These are phyloP conservation scores for Pseudomyrmex cubaensis DNA, from an alignment of 1,140 invertebrate genomes.

Conservation along the genomic window DNA sequence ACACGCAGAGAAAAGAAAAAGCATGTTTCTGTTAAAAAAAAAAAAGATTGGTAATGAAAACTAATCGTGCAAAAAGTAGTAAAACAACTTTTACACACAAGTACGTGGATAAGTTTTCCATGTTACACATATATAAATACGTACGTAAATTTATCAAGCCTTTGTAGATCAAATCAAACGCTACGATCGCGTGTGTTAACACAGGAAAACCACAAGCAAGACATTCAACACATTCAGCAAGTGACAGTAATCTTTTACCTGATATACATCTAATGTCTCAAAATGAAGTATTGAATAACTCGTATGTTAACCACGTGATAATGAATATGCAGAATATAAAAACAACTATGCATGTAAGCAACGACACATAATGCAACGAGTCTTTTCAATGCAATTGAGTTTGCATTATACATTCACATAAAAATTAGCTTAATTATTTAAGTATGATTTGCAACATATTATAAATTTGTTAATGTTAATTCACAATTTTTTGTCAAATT, in stretches of 20 bases:
- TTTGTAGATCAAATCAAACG: neutral
- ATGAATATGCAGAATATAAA: neutral
- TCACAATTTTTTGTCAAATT: neutral
- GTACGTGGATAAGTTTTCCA: neutral
- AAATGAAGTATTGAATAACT: neutral
- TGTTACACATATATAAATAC: neutral
- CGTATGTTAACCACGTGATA: neutral
- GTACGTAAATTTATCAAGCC: neutral
- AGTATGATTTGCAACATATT: too few relatives aligned
- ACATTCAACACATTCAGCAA: too few relatives aligned
- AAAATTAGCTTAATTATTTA: too few relatives aligned
- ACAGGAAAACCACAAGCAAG: neutral
- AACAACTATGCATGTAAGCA: neutral
- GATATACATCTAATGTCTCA: conserved; percentile 11
- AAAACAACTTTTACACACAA: too few relatives aligned
- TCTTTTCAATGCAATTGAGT: too few relatives aligned
- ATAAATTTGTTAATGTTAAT: too few relatives aligned
- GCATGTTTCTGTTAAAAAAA: neutral
- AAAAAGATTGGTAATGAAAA: neutral
- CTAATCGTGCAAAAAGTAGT: neutral
- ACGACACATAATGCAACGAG: too few relatives aligned
- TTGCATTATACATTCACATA: too few relatives aligned
- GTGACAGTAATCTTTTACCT: neutral
- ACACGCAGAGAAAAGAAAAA: neutral
- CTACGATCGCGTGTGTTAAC: neutral